Conservation (phyloP, 2,888 invertebrate species). For the Ypsolopha sequella region DNA sequence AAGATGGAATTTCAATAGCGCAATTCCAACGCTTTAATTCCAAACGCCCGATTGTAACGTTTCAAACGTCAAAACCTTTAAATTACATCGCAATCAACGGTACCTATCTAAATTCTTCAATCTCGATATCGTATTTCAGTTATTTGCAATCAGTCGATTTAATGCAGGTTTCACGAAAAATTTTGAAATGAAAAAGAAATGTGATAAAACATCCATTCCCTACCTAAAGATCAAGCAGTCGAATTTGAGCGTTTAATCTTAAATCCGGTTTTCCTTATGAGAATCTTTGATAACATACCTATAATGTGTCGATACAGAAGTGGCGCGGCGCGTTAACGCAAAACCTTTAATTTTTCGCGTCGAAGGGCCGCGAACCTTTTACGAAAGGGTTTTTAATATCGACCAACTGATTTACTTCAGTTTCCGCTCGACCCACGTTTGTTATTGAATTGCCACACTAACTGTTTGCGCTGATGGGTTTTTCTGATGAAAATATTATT, state of each 20-base stretch:
- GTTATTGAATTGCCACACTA: constrained; percentile 19
- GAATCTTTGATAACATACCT: constrained; percentile 2
- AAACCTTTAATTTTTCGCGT: constrained; percentile 43
- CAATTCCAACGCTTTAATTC: not conserved
- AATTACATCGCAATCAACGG: too few relatives aligned
- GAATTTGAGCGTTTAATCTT: constrained; percentile 1
- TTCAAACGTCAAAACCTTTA: too few relatives aligned
- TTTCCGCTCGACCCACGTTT: constrained; percentile 14
- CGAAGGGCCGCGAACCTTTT: constrained; percentile 24
- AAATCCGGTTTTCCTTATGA: constrained; percentile 1
- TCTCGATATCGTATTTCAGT: too few relatives aligned
- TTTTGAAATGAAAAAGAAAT: not conserved
- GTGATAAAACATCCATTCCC: not conserved
- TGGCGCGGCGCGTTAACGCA: not conserved
- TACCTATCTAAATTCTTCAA: too few relatives aligned
- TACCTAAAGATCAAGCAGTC: not conserved
- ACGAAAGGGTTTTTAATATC: constrained; percentile 24
- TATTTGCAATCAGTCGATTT: too few relatives aligned
- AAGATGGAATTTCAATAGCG: constrained; percentile 1
- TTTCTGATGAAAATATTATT: not conserved
- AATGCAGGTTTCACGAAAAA: too few relatives aligned
- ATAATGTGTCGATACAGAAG: not conserved
- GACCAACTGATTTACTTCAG: constrained; percentile 29
- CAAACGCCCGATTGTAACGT: too few relatives aligned
- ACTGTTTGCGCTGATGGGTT: not conserved